Evolutionary conservation across 2,113 vertebrate genomes (phyloP).

Genomic region (Empidonax traillii): DNA sequence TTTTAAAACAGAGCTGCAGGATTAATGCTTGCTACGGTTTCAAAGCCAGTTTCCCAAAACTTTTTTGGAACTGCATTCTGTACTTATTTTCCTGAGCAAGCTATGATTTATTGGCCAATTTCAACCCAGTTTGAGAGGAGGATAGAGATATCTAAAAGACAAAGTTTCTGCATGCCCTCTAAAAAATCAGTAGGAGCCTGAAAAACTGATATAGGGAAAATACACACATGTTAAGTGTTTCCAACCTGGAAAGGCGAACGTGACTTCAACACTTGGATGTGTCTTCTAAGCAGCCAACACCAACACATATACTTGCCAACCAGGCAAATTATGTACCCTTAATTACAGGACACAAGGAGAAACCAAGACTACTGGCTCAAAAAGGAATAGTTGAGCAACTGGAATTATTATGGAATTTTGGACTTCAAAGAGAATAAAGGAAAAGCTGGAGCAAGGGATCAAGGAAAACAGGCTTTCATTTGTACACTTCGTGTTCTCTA

Average conservation of each 20-base stretch:
- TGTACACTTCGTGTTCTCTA: neutral
- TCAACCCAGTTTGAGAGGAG: neutral
- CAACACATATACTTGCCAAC: neutral
- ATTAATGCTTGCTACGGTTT: neutral
- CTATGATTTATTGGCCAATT: constrained; percentile 1
- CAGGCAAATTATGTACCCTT: neutral
- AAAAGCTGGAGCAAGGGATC: neutral
- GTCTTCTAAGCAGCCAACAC: neutral
- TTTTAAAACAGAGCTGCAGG: neutral
- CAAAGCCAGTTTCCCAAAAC: neutral
- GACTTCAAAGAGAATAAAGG: neutral
- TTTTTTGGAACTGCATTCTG: neutral
- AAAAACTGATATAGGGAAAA: neutral
- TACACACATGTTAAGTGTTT: neutral
- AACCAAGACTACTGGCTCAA: neutral
- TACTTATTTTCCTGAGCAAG: constrained; percentile 1
- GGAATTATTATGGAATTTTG: neutral
- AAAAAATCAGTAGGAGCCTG: neutral
- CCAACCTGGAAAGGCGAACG: neutral
- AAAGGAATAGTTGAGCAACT: neutral
- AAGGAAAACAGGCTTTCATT: neutral
- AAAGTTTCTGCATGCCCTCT: neutral
- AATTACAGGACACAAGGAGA: neutral
- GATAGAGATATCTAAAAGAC: neutral
- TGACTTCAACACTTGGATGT: neutral